Evolutionary conservation across 2,113 vertebrate species (phyloP).

Genomic region (Periophthalmus modestus): DNA sequence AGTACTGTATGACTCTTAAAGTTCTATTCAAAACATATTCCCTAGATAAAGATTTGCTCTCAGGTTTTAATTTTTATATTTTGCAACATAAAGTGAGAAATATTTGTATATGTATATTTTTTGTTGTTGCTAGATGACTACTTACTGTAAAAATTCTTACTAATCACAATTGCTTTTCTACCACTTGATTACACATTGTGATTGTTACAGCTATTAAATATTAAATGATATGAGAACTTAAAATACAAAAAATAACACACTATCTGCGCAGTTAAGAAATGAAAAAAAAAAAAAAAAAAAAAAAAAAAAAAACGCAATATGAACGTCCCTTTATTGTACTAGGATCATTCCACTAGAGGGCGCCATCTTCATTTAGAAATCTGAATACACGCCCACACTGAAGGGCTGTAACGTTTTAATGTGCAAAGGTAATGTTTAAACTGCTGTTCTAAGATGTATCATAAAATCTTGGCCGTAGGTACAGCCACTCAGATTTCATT

Average conservation of each 20-base stretch:
- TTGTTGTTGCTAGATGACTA: too few relatives aligned
- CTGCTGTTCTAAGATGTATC: background rate
- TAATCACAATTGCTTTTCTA: background rate
- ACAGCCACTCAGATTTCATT: background rate
- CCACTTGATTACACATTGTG: background rate
- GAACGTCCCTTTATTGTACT: too few relatives aligned
- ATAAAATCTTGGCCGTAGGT: background rate
- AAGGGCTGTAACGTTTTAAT: background rate
- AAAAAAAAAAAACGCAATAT: background rate
- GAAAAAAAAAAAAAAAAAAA: background rate
- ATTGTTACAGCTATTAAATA: background rate
- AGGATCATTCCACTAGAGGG: conserved; percentile 42
- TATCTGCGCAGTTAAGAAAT: background rate
- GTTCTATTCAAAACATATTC: too few relatives aligned
- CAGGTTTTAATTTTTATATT: too few relatives aligned
- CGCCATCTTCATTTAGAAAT: background rate
- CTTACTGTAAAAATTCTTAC: too few relatives aligned
- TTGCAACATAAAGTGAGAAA: too few relatives aligned
- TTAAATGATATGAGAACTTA: too few relatives aligned
- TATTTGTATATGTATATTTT: too few relatives aligned
- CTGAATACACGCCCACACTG: background rate
- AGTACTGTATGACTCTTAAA: too few relatives aligned
- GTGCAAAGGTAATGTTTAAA: background rate
- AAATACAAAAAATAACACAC: background rate
- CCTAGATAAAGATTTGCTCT: too few relatives aligned